These are phyloP conservation scores for Dicaeum eximium DNA, from an alignment of 2,113 vertebrate species.

Conservation along the genomic window DNA sequence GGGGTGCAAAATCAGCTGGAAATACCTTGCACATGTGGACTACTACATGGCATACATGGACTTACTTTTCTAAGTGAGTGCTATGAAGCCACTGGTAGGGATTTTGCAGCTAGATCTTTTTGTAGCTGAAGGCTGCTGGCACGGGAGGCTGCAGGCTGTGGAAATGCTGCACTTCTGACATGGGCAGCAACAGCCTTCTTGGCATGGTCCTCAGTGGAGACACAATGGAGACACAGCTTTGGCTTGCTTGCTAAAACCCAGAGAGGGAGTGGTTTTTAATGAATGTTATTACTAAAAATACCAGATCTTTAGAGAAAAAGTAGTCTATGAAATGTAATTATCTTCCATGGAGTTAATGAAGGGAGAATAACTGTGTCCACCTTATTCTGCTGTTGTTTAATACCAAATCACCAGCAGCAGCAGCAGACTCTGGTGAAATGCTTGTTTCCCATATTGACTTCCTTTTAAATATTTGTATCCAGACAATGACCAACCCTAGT, in stretches of 20 bases:
- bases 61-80: neutral
- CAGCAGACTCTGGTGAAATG: neutral
- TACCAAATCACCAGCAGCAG: neutral
- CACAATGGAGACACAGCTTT: neutral
- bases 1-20: neutral
- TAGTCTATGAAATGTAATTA: neutral
- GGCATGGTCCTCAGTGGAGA: neutral
- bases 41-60: neutral
- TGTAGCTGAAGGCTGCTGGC: neutral
- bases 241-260: neutral
- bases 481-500: neutral
- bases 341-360: neutral
- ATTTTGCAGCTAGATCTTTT: neutral
- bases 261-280: neutral
- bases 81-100: neutral
- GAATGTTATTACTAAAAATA: neutral
- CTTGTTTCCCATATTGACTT: neutral
- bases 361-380: neutral
- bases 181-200: fast-evolving
- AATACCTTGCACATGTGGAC: neutral
- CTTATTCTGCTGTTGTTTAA: neutral
- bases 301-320: neutral
- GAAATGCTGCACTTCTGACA: neutral
- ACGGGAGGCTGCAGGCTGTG: neutral
- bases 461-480: neutral